Evolutionary conservation across 2,888 invertebrate genomes (phyloP).

Genomic region (Cactoblastis cactorum): DNA sequence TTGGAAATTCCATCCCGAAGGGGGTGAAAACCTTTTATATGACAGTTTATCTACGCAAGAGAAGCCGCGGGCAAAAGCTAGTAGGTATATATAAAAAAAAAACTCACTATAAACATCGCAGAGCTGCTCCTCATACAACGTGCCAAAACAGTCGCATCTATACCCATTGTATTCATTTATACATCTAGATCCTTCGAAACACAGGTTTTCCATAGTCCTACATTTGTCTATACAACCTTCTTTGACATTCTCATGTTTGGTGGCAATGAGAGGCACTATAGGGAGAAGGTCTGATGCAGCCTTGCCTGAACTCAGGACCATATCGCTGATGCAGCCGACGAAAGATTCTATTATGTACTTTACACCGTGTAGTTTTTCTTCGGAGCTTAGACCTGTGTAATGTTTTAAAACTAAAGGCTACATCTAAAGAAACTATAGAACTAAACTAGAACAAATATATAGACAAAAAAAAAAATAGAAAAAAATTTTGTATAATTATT

Average conservation of each 20-base stretch:
- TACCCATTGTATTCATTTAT: slow-evolving; percentile 94
- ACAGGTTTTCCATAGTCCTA: slow-evolving; percentile 88
- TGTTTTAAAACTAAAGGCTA: no score
- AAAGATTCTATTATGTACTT: slow-evolving; percentile 96
- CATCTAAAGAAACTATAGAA: no score
- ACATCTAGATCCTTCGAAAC: slow-evolving; percentile 92
- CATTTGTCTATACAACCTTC: slow-evolving; percentile 94
- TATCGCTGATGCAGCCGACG: slow-evolving; percentile 93
- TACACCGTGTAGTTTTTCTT: slow-evolving; percentile 92
- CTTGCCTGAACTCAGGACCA: slow-evolving; percentile 91
- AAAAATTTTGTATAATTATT: no score
- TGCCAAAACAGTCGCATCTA: slow-evolving; percentile 96
- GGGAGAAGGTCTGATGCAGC: slow-evolving; percentile 90
- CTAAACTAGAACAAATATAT: no score
- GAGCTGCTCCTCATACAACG: slow-evolving; percentile 93
- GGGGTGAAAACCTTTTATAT: no score
- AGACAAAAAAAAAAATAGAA: no score
- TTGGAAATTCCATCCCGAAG: no score
- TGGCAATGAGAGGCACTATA: slow-evolving; percentile 90
- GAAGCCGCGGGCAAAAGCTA: no score
- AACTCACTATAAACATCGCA: slow-evolving; percentile 94
- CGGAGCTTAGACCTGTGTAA: slow-evolving; percentile 92
- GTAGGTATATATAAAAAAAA: no score
- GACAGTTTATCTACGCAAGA: no score
- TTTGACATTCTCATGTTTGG: slow-evolving; percentile 92